These are phyloP conservation scores for Trochalopteron elliotii DNA, from an alignment of 2,113 vertebrate genomes.

Conservation along the genomic window DNA sequence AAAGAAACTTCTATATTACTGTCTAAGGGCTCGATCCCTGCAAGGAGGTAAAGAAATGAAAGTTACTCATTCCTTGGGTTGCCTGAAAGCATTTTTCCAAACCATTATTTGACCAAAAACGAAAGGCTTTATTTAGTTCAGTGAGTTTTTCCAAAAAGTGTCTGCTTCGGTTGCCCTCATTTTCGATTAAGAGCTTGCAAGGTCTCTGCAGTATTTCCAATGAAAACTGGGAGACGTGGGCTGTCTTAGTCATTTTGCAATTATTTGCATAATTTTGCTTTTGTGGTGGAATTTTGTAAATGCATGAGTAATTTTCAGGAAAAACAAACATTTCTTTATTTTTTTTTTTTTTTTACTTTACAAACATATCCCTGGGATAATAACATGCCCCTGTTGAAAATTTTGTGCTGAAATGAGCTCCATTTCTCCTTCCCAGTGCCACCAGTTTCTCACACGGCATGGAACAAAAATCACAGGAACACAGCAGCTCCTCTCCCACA, in stretches of 20 bases:
- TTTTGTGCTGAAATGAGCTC: accelerated
- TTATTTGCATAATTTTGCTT: background rate
- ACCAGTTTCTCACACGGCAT: background rate
- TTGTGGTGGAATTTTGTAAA: background rate
- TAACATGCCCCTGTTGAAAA: background rate
- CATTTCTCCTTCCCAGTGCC: background rate
- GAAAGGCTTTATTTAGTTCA: background rate
- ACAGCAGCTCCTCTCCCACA: background rate
- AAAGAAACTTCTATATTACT: background rate
- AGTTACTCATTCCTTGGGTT: background rate
- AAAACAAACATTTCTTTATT: background rate
- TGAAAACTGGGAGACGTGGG: background rate
- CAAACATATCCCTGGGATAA: background rate
- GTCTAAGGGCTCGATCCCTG: background rate
- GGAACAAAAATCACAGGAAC: background rate
- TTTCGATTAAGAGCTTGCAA: background rate
- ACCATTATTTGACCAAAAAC: background rate
- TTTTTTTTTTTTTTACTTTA: no score
- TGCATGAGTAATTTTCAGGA: background rate
- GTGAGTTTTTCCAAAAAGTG: background rate
- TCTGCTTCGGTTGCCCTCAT: background rate
- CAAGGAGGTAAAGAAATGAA: background rate
- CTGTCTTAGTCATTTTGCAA: background rate
- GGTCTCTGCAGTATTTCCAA: background rate
- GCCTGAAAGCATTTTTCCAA: background rate